Conservation (phyloP, 2,113 vertebrate species). For the Columbina picui region DNA sequence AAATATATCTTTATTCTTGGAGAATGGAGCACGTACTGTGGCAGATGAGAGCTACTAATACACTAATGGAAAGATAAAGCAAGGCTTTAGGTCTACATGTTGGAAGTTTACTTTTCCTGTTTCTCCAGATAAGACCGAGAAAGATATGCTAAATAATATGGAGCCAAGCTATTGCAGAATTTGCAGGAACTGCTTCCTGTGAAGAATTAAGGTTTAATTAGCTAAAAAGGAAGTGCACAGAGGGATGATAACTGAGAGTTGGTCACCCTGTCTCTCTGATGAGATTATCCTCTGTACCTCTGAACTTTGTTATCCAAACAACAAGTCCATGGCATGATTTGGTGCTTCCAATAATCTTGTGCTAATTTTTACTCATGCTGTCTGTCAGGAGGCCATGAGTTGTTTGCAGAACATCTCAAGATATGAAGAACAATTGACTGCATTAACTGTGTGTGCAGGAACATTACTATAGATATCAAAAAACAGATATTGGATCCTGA, state of each 20-base stretch:
- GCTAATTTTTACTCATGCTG: constrained; percentile 72
- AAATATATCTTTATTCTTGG: constrained; percentile 26
- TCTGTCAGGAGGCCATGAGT: constrained; percentile 61
- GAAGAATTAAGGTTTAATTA: constrained; percentile 80
- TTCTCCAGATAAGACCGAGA: constrained; percentile 74
- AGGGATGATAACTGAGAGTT: constrained; percentile 78
- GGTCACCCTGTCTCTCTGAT: constrained; percentile 74
- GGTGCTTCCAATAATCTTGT: constrained; percentile 73
- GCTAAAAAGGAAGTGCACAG: constrained; percentile 80
- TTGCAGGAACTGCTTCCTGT: constrained; percentile 79
- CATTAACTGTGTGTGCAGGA: neutral
- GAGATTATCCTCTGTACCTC: constrained; percentile 80
- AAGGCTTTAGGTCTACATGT: constrained; percentile 66
- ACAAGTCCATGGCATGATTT: constrained; percentile 72
- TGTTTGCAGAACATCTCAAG: constrained; percentile 20
- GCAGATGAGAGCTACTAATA: constrained; percentile 66
- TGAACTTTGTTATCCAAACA: constrained; percentile 86
- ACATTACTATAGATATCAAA: neutral
- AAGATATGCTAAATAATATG: constrained; percentile 75
- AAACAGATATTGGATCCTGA: neutral
- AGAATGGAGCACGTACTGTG: constrained; percentile 23
- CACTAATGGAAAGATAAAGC: constrained; percentile 75
- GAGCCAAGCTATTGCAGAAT: constrained; percentile 75
- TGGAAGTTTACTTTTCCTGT: constrained; percentile 80
- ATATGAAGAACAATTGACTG: neutral